Evolutionary conservation across 2,113 vertebrate genomes (phyloP), one percentile per base, ranked within the genome.

Genomic region (Cygnus atratus): DNA sequence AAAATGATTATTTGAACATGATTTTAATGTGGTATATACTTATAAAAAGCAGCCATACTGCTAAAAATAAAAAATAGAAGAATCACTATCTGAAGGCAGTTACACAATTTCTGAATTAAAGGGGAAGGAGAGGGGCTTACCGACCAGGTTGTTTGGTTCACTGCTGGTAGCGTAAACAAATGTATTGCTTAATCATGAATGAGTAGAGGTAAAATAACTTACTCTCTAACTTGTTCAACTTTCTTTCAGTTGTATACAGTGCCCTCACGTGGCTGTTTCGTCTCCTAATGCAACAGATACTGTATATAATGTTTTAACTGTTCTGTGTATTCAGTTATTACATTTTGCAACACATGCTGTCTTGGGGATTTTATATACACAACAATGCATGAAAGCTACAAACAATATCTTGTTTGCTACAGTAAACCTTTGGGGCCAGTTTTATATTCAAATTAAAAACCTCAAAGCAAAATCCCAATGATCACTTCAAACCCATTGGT

Each of bases 331-430:
- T 89, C 41, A 46, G 4, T 22, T 52, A 73, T 35, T 2, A 2
- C 1, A 0, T 85, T 84, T 13, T 22, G n/a, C 62, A 59, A 58
- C 31, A 26, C 3, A 0, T 25, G 20, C 3, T 19, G 48, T 10
- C 37, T 58, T 76, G 37, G 55, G 12, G 8, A 44, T 80, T 90
- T 80, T 46, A 29, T 25, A 19, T 15, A 17, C 52, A 55, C 87
- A 31, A 4, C 65, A 62, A 77, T 54, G 17, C 46, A 44, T 17
- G 12, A 52, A 46, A 89, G 54, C 41, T 71, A 39, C 16, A 37
- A 88, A 43, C 9, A 50, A 4, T 21, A 67, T 13, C 8, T 81
- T 58, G 44, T 46, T 80, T 77, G 26, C n/a, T n/a, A 10, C 7
- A 70, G 6, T 58, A 73, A 77, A 74, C 25, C 44, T 80, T 66